Evolutionary conservation across 2,113 vertebrate genomes (phyloP).

Genomic region (Lota lota): DNA sequence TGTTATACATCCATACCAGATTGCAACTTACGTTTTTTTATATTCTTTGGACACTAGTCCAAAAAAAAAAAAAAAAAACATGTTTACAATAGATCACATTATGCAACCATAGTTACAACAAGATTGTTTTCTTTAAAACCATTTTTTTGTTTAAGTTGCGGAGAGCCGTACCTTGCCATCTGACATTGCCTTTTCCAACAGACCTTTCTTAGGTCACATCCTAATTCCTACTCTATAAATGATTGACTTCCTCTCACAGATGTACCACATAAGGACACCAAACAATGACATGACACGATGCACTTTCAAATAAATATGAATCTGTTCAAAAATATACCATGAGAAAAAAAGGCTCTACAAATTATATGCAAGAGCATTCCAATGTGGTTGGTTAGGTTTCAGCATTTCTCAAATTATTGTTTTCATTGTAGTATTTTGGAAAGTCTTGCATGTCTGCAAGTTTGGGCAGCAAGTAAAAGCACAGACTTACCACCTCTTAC

Average conservation of each 20-base stretch:
- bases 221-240: conserved; percentile 37
- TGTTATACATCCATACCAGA: not conserved
- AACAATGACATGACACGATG: conserved; percentile 43
- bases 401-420: too few species aligned
- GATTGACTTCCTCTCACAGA: conserved; percentile 33
- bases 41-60: conserved; percentile 8
- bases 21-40: conserved; percentile 7
- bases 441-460: too few species aligned
- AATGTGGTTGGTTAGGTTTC: not conserved
- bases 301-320: conserved; percentile 61
- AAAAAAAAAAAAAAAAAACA: conserved; percentile 7
- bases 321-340: conserved; percentile 19
- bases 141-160: not conserved
- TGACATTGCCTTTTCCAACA: conserved; percentile 7
- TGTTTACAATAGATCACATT: not conserved
- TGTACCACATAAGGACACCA: conserved; percentile 30
- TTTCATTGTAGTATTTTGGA: too few species aligned
- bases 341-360: conserved; percentile 21
- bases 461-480: too few species aligned
- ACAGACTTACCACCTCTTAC: not conserved
- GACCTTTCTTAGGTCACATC: conserved; percentile 17
- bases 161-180: conserved; percentile 43
- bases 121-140: not conserved
- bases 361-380: conserved; percentile 2
- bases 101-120: conserved; percentile 3